Evolutionary conservation across 2,888 invertebrate genomes (phyloP).

Genomic region (Zaprionus lineosus): DNA sequence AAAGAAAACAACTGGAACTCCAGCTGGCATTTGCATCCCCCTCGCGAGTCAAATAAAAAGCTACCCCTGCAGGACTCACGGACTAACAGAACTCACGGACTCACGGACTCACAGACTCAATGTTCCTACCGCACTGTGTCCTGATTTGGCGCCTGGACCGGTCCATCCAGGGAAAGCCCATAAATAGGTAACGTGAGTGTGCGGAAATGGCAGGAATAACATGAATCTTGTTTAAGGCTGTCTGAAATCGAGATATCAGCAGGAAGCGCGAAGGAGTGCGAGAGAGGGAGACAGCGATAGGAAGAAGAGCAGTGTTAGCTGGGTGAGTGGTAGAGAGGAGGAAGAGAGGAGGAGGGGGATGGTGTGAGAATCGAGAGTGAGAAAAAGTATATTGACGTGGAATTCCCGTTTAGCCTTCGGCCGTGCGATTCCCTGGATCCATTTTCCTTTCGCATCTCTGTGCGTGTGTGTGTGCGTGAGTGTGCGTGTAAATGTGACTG

Average conservation of each 20-base stretch:
- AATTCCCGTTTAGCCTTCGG: conserved; percentile 37
- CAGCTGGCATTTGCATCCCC: conserved; percentile 39
- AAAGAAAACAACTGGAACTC: conserved; percentile 58
- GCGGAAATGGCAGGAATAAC: conserved; percentile 55
- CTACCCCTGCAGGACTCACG: conserved; percentile 3
- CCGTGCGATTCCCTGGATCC: conserved; percentile 2
- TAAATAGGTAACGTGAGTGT: conserved; percentile 49
- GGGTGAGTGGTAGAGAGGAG: no score
- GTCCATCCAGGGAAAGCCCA: conserved; percentile 16
- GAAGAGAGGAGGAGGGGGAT: neutral
- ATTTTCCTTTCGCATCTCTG: conserved; percentile 2
- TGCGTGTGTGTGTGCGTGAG: conserved; percentile 1
- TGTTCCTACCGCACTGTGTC: conserved; percentile 69
- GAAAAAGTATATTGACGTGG: conserved; percentile 28
- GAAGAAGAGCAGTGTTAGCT: neutral
- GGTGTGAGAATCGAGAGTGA: conserved; percentile 10
- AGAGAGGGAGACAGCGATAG: neutral
- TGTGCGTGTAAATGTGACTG: no score
- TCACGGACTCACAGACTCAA: conserved; percentile 26
- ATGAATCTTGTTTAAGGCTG: conserved; percentile 60
- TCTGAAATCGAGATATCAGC: conserved; percentile 4
- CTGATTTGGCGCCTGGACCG: conserved; percentile 61
- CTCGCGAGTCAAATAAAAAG: neutral
- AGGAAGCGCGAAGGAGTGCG: neutral
- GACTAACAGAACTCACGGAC: neutral